Conservation (phyloP, 2,797 vertebrate genomes). For the Aulostomus chinensis region DNA sequence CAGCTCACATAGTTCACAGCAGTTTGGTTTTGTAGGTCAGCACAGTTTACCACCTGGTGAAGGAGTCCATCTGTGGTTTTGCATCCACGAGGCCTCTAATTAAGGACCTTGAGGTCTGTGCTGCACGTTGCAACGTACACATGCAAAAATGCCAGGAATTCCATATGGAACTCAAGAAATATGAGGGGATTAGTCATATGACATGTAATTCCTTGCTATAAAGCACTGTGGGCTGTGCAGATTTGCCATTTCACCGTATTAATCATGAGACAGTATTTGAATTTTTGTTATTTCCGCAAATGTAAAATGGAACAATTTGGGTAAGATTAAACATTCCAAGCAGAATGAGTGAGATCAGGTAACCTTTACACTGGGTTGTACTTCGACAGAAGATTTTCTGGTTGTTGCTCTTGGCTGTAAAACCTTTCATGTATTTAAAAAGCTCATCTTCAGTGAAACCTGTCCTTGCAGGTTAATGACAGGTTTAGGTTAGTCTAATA, state of each 20-base stretch:
- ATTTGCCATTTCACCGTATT: background rate
- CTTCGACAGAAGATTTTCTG: background rate
- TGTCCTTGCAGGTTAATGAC: constrained; percentile 31
- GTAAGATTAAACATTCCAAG: background rate
- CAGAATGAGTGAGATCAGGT: background rate
- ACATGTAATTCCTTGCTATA: constrained; percentile 53
- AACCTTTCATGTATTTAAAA: background rate
- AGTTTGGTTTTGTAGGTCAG: constrained; percentile 37
- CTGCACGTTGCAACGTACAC: constrained; percentile 43
- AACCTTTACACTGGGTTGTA: background rate
- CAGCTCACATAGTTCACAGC: constrained; percentile 7
- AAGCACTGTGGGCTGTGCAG: constrained; percentile 12
- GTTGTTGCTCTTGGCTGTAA: background rate
- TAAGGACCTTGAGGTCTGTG: constrained; percentile 43
- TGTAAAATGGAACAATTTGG: background rate
- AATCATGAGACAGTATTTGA: background rate
- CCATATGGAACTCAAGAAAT: constrained; percentile 56
- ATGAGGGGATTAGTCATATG: constrained; percentile 73
- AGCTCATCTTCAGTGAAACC: constrained; percentile 4
- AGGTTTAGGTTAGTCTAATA: constrained; percentile 42
- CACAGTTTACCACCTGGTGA: constrained; percentile 44
- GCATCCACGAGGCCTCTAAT: constrained; percentile 56
- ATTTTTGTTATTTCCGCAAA: background rate
- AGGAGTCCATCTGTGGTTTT: constrained; percentile 31
- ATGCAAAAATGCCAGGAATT: constrained; percentile 74